Base-by-base conservation (phyloP, 2,797 vertebrate species). In the Enteromius paludinosus region DNA sequence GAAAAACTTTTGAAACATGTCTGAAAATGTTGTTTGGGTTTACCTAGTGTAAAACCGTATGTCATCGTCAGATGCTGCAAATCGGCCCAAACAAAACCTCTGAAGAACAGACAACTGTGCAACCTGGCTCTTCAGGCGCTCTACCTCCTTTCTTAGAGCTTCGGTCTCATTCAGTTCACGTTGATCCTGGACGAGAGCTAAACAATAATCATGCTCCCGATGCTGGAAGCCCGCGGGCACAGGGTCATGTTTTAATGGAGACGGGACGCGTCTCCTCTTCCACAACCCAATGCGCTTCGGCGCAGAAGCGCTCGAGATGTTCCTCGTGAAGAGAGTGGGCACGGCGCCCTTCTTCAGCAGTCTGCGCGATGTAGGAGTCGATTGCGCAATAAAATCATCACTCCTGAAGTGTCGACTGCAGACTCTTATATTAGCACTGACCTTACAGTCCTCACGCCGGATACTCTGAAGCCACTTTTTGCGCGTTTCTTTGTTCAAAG, bases 31-130 rank as follows among this genome's bases (percentile, higher is more conserved):
- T n/a, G 11, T 73, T 56, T 38, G 14, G 18, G 30, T 38, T 23
- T 61, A 75, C 83, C 83, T 84, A 3, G 78, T 84, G 52, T 76
- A 82, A 75, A 82, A 75, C n/a, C 49, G 8, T 52, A 84, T 81
- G 70, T 84, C 45, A n/a, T n/a, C 25, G 52, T 84, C 70, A 52
- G 84, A 82, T 61, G 79, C 79, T 59, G 73, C 78, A 78, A 85
- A 82, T 47, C 82, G 12, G 14, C 78, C 59, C 47, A 82, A 61
- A 41, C 75, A 76, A 82, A 85, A 85, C 23, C 78, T 62, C 33
- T 69, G 74, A 20, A 81, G 61, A 33, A 68, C 47, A 41, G 47
- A 54, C 5, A 82, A 56, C 81, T 82, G 72, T 28, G 35, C 30
- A 4, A 82, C 1, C 25, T 45, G 33, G 10, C n/a, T 68, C 72